These are phyloP conservation scores for Liasis olivaceus DNA, from an alignment of 2,797 vertebrate species.

Conservation along the genomic window DNA sequence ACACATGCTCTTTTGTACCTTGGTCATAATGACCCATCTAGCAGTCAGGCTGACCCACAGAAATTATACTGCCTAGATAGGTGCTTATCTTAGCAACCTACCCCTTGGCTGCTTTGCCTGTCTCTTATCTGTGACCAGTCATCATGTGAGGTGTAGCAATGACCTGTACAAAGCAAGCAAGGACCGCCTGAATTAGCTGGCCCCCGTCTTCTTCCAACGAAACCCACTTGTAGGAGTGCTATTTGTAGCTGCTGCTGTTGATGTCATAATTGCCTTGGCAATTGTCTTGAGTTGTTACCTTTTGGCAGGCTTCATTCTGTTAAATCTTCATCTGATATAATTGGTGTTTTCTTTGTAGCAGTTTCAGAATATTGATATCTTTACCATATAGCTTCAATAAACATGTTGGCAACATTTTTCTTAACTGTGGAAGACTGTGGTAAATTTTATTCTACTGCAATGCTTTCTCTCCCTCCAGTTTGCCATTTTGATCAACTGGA, in stretches of 20 bases:
- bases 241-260: background rate
- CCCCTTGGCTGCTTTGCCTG: constrained; percentile 11
- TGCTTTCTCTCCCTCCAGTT: background rate
- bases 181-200: rapidly evolving
- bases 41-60: constrained; percentile 55
- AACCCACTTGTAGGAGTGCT: rapidly evolving
- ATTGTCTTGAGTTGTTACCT: background rate
- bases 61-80: background rate
- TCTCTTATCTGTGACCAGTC: constrained; percentile 52
- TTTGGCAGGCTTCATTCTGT: background rate
- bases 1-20: background rate
- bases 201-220: background rate
- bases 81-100: constrained; percentile 52
- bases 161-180: constrained; percentile 20
- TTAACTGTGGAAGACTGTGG: background rate
- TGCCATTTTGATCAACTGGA: constrained; percentile 17
- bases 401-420: background rate
- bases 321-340: background rate
- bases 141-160: constrained; percentile 9
- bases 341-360: background rate
- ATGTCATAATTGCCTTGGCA: background rate
- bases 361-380: background rate
- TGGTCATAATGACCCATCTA: constrained; percentile 41
- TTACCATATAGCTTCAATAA: background rate
- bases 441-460: background rate